phyloP scores from a whole-genome alignment of 2,797 vertebrate genomes.

The Denticeps clupeoides region DNA sequence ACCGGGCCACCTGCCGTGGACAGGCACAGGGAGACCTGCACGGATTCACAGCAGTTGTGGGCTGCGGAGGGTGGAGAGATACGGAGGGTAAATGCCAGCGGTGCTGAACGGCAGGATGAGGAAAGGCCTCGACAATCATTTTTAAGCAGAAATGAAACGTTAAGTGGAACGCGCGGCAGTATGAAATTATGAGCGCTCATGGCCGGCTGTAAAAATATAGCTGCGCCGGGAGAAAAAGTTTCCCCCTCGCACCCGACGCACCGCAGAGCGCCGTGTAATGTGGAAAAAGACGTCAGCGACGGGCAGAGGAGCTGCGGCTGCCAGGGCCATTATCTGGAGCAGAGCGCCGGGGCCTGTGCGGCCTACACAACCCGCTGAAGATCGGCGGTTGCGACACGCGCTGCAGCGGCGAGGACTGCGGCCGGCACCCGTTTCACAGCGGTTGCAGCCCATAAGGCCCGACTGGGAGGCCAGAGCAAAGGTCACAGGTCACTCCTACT shows the following conservation, averaged over 20 bases:
- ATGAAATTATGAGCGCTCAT: too few relatives aligned
- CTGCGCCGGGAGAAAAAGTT: too few relatives aligned
- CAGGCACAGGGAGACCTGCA: conserved; percentile 76
- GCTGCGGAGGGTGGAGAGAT: conserved; percentile 46
- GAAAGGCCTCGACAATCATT: neutral
- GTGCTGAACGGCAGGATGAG: neutral
- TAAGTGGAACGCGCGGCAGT: too few relatives aligned
- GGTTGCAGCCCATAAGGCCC: too few relatives aligned
- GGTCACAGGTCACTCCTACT: too few relatives aligned
- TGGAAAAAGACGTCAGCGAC: conserved; percentile 1
- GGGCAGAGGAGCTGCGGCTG: neutral
- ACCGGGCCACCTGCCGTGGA: conserved; percentile 50
- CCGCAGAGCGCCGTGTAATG: conserved; percentile 2
- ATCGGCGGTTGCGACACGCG: too few relatives aligned
- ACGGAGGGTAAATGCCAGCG: neutral
- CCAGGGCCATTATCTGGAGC: neutral
- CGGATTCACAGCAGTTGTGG: conserved; percentile 84
- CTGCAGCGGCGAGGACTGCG: too few relatives aligned
- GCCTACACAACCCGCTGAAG: neutral
- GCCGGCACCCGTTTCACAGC: too few relatives aligned
- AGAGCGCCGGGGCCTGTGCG: too few relatives aligned
- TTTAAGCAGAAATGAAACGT: neutral
- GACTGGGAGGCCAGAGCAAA: too few relatives aligned
- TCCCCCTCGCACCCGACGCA: neutral
- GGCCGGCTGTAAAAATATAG: too few relatives aligned